Base-by-base conservation (phyloP, 2,113 vertebrate species). In the Procavia capensis region DNA sequence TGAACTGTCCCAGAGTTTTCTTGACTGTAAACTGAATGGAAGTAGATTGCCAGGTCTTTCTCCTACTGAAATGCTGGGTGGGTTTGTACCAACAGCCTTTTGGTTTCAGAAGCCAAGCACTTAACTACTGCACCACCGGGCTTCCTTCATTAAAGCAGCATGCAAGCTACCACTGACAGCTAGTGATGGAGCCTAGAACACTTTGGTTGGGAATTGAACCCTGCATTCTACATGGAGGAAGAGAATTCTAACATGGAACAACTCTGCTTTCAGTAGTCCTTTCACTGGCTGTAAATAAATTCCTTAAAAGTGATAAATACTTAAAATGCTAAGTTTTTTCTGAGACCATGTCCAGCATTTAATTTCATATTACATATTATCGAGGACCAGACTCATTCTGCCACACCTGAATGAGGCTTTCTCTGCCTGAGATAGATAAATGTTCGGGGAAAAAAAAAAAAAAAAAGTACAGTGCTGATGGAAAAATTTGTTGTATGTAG, bases 281-380 rank as follows among this genome's bases (percentile, higher is more conserved):
- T 39, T 39, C 39, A 39, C 36, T 39, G 36, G 9, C 9, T 72
- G n/a, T 70, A 16, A 34, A 68, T 70, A 74, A 6, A 24, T 87
- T 84, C 66, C 34, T 92, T 94, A 43, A 63, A 91, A 94, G 11
- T 81, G 31, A n/a, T 39, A 75, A 79, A 81, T 70, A 81, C 16
- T 64, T 27, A 76, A 19, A 92, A 70, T 88, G 47, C 34, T 36
- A 93, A 79, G 94, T 16, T 54, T 54, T 34, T 80, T 74, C 13
- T 84, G 50, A 78, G 88, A 88, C 10, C 70, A 57, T 39, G 68
- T 63, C 36, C 10, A 91, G 19, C 4, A 74, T 34, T 76, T 64
- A 68, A 84, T 59, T 89, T 8, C 6, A 39, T 84, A 85, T 64
- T 6, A 16, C 87, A 61, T 80, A 9, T 74, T 75, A 50, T 68